phyloP scores from a whole-genome alignment of 2,113 vertebrate genomes.

The Lepus timidus region DNA sequence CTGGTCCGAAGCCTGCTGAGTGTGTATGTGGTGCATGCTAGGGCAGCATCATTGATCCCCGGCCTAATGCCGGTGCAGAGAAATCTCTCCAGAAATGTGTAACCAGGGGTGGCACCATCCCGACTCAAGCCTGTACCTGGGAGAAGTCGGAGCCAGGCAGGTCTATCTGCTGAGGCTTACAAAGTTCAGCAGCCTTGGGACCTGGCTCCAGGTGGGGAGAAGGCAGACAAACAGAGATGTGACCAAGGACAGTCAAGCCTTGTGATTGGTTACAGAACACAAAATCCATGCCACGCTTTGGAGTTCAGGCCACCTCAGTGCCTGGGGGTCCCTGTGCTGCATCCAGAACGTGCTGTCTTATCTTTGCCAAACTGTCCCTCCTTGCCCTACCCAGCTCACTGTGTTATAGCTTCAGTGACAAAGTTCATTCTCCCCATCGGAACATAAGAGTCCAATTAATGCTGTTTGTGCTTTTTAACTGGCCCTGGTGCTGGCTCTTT shows the following conservation, averaged over 20 bases:
- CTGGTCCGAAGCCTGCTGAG: neutral
- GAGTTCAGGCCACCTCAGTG: neutral
- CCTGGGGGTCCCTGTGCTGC: neutral
- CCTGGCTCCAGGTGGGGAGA: neutral
- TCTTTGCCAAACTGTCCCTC: neutral
- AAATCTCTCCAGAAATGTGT: neutral
- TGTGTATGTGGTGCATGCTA: neutral
- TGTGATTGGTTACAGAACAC: neutral
- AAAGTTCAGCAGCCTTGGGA: neutral
- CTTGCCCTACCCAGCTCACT: neutral
- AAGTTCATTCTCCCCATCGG: conserved; percentile 66
- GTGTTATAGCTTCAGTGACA: conserved; percentile 70
- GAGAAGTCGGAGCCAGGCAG: neutral
- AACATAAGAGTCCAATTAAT: conserved; percentile 72
- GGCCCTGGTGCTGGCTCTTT: conserved; percentile 61
- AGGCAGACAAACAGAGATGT: accelerated
- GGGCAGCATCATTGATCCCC: neutral
- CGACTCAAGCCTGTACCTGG: neutral
- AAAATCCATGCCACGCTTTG: neutral
- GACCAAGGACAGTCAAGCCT: neutral
- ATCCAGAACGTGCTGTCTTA: neutral
- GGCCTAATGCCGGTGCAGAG: neutral
- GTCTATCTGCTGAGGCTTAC: neutral
- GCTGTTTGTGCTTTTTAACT: conserved; percentile 70
- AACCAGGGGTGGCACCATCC: neutral